Percentiles rank a stretch among this genome's conserved stretches.
Conservation (phyloP, 2,888 invertebrate species). For the Parnassius apollo region DNA sequence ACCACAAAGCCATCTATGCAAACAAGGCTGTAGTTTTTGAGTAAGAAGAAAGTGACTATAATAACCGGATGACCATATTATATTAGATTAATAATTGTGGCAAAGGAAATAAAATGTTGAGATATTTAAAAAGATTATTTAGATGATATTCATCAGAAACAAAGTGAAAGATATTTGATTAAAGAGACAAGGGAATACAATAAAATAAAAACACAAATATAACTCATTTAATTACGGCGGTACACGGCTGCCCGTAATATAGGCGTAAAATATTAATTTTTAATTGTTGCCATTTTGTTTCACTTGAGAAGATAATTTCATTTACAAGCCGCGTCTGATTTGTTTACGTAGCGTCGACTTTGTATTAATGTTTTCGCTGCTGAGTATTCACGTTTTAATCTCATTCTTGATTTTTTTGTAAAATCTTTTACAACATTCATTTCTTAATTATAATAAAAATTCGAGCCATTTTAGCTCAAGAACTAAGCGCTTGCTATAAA, state of each 20-base stretch:
- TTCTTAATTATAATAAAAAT: no score
- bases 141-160: not conserved
- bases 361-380: constrained; percentile 37
- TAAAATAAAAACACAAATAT: constrained; percentile 15
- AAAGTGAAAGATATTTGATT: not conserved
- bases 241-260: constrained; percentile 18
- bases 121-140: no score
- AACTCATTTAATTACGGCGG: constrained; percentile 21
- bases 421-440: no score
- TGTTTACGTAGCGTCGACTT: constrained; percentile 36
- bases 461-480: no score
- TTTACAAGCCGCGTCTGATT: constrained; percentile 36
- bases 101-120: no score
- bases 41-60: no score
- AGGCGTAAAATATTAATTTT: constrained; percentile 40
- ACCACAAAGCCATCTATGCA: no score
- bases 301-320: constrained; percentile 39
- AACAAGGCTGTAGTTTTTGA: no score
- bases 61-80: no score
- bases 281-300: constrained; percentile 40
- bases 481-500: no score
- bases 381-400: constrained; percentile 33
- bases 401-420: constrained; percentile 12
- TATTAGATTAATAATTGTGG: no score
- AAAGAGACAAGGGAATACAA: constrained; percentile 1